Evolutionary conservation across 2,113 vertebrate species (phyloP).

Genomic region (Antidorcas marsupialis): DNA sequence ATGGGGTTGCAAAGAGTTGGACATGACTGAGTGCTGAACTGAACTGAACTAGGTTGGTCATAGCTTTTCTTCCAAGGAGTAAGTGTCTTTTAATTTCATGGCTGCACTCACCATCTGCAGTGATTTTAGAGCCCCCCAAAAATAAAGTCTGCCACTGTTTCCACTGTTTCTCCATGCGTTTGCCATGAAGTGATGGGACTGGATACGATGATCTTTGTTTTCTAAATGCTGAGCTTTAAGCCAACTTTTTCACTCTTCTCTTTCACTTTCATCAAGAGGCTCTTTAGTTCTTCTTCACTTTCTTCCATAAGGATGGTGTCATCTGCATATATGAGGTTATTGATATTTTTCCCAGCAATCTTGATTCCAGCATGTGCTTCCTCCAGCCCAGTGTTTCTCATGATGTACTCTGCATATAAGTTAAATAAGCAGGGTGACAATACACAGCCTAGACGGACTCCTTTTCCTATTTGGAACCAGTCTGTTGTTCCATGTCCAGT

Average conservation of each 20-base stretch:
- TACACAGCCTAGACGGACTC: accelerated
- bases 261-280: neutral
- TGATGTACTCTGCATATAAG: neutral
- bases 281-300: neutral
- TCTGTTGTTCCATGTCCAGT: neutral
- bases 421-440: neutral
- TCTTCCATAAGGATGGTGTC: neutral
- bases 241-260: neutral
- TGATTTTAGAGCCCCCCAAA: neutral
- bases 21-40: too few species aligned
- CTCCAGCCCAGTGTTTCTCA: neutral
- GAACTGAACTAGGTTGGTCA: neutral
- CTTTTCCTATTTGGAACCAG: neutral
- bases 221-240: neutral
- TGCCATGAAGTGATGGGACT: neutral
- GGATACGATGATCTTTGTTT: neutral
- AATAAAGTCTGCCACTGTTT: neutral
- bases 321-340: neutral
- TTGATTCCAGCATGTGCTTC: neutral
- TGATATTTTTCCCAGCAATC: accelerated
- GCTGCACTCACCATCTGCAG: neutral
- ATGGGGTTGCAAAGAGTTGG: too few species aligned
- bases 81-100: neutral
- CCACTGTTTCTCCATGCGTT: neutral
- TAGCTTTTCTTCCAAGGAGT: neutral